Conservation (phyloP, 1,140 invertebrate genomes). For the Bathynomus jamesi region DNA sequence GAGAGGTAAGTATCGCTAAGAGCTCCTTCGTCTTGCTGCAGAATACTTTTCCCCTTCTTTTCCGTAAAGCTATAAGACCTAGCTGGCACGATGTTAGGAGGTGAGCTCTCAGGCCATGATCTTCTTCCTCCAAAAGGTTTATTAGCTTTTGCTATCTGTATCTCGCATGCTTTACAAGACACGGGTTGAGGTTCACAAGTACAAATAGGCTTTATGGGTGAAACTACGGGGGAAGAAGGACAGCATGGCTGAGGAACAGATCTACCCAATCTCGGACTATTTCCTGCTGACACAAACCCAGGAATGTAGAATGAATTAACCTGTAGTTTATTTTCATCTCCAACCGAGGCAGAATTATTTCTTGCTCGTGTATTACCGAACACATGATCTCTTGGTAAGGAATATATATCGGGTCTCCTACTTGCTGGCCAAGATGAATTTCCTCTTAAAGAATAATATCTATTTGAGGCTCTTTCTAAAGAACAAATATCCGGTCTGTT, state of each 20-base stretch:
- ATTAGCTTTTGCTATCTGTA: background rate
- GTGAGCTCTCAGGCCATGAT: conserved; percentile 4
- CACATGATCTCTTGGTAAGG: background rate
- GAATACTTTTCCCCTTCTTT: background rate
- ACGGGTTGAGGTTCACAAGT: conserved; percentile 15
- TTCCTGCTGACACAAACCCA: background rate
- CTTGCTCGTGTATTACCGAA: background rate
- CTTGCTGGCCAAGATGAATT: background rate
- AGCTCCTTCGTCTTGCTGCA: conserved; percentile 18
- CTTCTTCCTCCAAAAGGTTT: conserved; percentile 1
- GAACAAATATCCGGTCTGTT: background rate
- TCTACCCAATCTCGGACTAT: conserved; percentile 6
- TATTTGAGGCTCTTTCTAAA: background rate
- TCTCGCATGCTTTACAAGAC: conserved; percentile 19
- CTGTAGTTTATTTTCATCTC: background rate
- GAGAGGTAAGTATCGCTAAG: conserved; percentile 26
- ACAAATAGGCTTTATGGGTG: conserved; percentile 15
- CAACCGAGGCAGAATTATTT: background rate
- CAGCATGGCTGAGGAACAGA: background rate
- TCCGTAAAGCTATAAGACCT: conserved; percentile 21
- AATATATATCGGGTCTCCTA: background rate
- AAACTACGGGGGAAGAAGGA: conserved; percentile 1
- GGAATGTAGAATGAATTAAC: background rate
- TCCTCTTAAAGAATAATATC: background rate
- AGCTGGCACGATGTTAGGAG: background rate